Evolutionary conservation across 1,140 invertebrate genomes (phyloP).

Genomic region (Babylonia areolata): DNA sequence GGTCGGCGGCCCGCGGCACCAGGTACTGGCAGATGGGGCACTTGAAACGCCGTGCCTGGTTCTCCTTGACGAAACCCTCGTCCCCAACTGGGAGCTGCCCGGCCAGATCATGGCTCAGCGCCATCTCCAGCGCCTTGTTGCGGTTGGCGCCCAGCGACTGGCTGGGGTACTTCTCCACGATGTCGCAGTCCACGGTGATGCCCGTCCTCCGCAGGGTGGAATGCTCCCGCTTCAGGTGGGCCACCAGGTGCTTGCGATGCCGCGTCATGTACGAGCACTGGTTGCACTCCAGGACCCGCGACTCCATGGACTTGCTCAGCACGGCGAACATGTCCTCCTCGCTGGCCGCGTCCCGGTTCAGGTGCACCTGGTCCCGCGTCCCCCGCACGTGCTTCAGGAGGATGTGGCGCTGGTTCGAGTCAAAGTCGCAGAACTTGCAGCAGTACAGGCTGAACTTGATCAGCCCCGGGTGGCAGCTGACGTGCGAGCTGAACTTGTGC

Average conservation of each 20-base stretch:
- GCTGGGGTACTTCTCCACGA: conserved; percentile 28
- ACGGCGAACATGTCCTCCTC: conserved; percentile 50
- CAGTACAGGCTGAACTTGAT: conserved; percentile 49
- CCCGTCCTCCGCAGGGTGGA: conserved; percentile 36
- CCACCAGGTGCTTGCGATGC: conserved; percentile 53
- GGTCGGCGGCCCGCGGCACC: conserved; percentile 51
- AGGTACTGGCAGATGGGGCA: conserved; percentile 56
- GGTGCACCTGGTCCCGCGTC: conserved; percentile 42
- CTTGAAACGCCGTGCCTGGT: conserved; percentile 52
- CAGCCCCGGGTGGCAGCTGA: conserved; percentile 53
- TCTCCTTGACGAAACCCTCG: conserved; percentile 44
- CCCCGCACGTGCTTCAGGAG: conserved; percentile 49
- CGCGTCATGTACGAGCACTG: conserved; percentile 53
- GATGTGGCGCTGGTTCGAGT: conserved; percentile 49
- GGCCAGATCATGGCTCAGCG: conserved; percentile 32
- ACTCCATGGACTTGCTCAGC: conserved; percentile 45
- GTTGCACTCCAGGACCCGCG: conserved; percentile 49
- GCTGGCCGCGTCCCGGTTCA: conserved; percentile 34
- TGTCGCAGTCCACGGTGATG: conserved; percentile 35
- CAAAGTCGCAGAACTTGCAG: conserved; percentile 54
- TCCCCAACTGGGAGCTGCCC: conserved; percentile 33
- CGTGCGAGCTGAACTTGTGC: conserved; percentile 49
- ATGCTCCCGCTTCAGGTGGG: conserved; percentile 50
- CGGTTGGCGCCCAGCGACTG: conserved; percentile 21
- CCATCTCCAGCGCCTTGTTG: conserved; percentile 33